phyloP scores from a whole-genome alignment of 2,797 vertebrate species.

The Alcedo atthis region DNA sequence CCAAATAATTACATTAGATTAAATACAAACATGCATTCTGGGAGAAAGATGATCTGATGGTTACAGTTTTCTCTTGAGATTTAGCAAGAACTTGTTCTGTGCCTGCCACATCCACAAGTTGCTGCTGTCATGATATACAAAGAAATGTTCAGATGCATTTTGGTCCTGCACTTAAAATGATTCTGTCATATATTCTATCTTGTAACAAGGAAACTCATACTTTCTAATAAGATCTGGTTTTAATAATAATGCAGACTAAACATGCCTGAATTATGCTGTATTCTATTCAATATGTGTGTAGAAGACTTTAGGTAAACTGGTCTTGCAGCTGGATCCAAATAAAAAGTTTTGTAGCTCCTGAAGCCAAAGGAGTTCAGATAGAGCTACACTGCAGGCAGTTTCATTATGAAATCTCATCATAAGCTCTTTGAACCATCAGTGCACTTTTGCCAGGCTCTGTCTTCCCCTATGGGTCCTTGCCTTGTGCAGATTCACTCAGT shows the following conservation, averaged over 20 bases:
- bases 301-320: background rate
- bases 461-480: background rate
- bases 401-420: fast-evolving
- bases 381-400: fast-evolving
- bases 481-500: background rate
- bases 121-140: background rate
- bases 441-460: background rate
- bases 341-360: background rate
- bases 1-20: background rate
- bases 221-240: background rate
- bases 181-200: background rate
- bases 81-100: background rate
- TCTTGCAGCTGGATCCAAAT: background rate
- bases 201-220: background rate
- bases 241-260: background rate
- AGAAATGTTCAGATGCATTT: background rate
- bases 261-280: background rate
- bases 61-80: background rate
- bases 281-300: background rate
- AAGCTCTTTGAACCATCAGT: background rate
- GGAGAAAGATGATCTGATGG: background rate
- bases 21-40: background rate
- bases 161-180: background rate
- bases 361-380: background rate
- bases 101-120: background rate